Conservation (phyloP, 1,140 invertebrate genomes). For the Bombus vancouverensis region DNA sequence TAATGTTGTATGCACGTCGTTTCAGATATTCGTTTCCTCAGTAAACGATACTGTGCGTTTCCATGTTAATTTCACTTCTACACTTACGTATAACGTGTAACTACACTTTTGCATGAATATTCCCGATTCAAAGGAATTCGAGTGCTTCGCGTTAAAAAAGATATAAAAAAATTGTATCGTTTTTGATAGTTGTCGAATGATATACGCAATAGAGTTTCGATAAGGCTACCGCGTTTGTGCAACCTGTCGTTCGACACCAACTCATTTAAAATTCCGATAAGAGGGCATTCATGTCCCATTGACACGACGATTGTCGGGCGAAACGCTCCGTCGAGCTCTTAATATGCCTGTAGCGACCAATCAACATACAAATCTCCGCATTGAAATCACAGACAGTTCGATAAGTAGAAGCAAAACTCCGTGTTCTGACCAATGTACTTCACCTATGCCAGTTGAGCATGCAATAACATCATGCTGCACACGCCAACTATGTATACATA, state of each 20-base stretch:
- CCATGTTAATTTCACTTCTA: background rate
- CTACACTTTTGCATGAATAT: background rate
- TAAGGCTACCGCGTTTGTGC: background rate
- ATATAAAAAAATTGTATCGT: no score
- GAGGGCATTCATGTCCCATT: background rate
- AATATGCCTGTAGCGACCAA: background rate
- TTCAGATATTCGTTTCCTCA: background rate
- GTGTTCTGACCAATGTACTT: background rate
- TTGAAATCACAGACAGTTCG: slow-evolving; percentile 12
- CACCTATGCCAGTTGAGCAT: background rate
- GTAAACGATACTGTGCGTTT: background rate
- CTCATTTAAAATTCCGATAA: slow-evolving; percentile 30
- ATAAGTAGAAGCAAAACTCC: background rate
- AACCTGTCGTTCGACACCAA: background rate
- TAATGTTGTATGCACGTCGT: background rate
- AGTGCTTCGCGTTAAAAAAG: background rate
- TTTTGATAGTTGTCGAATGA: background rate
- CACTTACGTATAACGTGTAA: no score
- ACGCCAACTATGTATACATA: background rate
- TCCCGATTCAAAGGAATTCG: background rate
- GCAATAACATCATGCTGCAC: background rate
- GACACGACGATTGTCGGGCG: slow-evolving; percentile 14
- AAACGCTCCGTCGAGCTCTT: slow-evolving; percentile 9
- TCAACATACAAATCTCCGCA: slow-evolving; percentile 23
- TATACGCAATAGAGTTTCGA: background rate